These are phyloP conservation scores for Neocrepidodera transversa DNA, from an alignment of 2,888 invertebrate species.

Conservation along the genomic window DNA sequence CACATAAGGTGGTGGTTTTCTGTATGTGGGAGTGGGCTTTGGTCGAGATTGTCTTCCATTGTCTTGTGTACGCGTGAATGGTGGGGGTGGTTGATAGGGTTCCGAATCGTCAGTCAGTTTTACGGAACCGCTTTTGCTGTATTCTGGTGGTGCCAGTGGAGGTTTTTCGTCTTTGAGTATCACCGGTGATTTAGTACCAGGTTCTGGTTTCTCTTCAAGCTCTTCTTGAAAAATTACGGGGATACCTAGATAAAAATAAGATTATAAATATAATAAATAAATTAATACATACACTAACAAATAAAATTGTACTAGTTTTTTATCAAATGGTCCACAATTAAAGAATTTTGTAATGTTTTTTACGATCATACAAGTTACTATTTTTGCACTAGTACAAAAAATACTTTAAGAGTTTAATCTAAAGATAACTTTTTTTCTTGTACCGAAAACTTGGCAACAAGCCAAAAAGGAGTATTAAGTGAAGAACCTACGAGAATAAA, in stretches of 20 bases:
- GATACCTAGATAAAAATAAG: constrained; percentile 60
- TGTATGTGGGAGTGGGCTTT: constrained; percentile 88
- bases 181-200: constrained; percentile 89
- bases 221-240: constrained; percentile 95
- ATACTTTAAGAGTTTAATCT: too few relatives aligned
- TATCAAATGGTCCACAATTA: too few relatives aligned
- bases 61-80: constrained; percentile 78
- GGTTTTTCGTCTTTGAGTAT: constrained; percentile 96
- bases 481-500: too few relatives aligned
- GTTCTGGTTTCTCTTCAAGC: constrained; percentile 89
- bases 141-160: constrained; percentile 85
- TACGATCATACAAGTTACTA: too few relatives aligned
- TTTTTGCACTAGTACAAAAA: too few relatives aligned
- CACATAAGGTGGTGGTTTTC: constrained; percentile 96
- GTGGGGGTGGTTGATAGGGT: constrained; percentile 91
- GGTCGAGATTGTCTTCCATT: constrained; percentile 77
- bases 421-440: too few relatives aligned
- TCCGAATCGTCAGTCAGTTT: constrained; percentile 66
- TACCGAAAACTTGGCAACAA: too few relatives aligned
- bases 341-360: too few relatives aligned
- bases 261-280: too few relatives aligned
- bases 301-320: too few relatives aligned
- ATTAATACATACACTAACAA: too few relatives aligned
- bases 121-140: constrained; percentile 63
- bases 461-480: too few relatives aligned